Percentiles rank a stretch among this genome's conserved stretches.
These are phyloP conservation scores for Leptinotarsa undecemlineata DNA, from an alignment of 1,140 invertebrate species.

Conservation along the genomic window DNA sequence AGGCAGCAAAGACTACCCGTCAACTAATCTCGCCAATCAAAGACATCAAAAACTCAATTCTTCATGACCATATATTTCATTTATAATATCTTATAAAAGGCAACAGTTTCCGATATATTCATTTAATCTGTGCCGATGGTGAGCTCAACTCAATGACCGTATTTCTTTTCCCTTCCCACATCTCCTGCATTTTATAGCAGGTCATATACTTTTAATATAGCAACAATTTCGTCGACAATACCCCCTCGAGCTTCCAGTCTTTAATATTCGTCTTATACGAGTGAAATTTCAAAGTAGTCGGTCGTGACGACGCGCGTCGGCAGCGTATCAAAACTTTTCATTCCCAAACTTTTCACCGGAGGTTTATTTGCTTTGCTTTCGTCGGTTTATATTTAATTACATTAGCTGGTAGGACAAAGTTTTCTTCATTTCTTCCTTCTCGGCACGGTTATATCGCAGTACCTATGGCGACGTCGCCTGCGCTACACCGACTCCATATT, in stretches of 20 bases:
- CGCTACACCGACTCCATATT: not conserved
- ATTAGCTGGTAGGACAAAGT: conserved; percentile 5
- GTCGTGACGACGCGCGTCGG: not conserved
- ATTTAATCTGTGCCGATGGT: too few relatives aligned
- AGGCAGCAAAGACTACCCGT: too few relatives aligned
- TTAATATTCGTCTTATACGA: not conserved
- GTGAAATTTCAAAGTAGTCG: not conserved
- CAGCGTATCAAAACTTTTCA: conserved; percentile 1
- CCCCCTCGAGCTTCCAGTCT: not conserved
- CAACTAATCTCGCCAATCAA: too few relatives aligned
- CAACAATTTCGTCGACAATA: too few relatives aligned
- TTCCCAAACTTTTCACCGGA: not conserved
- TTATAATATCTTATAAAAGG: too few relatives aligned
- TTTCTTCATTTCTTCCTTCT: not conserved
- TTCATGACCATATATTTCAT: too few relatives aligned
- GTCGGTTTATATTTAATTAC: conserved; percentile 6
- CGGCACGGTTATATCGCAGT: not conserved
- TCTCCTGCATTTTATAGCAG: too few relatives aligned
- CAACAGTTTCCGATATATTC: too few relatives aligned
- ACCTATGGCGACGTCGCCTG: not conserved
- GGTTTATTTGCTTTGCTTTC: conserved; percentile 6
- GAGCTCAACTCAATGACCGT: too few relatives aligned
- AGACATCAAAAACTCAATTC: too few relatives aligned
- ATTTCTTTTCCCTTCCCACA: too few relatives aligned
- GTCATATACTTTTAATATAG: too few relatives aligned